phyloP scores from a whole-genome alignment of 2,113 vertebrate genomes.

The Crocuta crocuta region DNA sequence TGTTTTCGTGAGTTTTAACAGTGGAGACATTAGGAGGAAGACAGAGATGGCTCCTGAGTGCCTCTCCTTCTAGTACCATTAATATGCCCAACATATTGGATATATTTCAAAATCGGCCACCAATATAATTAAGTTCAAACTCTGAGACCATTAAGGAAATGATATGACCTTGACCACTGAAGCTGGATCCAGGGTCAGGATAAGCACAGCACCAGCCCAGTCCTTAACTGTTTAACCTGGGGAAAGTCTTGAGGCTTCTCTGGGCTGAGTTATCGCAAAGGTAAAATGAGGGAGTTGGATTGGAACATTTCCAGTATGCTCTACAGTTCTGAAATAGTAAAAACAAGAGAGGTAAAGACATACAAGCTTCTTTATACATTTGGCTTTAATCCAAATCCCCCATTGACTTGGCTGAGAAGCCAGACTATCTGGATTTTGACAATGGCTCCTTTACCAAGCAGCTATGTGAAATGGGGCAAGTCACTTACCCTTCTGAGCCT shows the following conservation, averaged over 20 bases:
- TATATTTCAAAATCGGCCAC: background rate
- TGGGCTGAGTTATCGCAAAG: background rate
- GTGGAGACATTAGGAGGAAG: background rate
- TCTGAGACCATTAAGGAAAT: background rate
- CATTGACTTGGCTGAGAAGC: background rate
- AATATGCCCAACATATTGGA: background rate
- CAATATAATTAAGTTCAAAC: background rate
- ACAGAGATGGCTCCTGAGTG: conserved; percentile 10
- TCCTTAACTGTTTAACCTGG: background rate
- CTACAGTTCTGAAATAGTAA: background rate
- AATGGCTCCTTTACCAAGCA: background rate
- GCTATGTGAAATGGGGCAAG: background rate
- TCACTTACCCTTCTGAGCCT: background rate
- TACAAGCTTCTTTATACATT: background rate
- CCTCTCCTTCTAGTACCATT: background rate
- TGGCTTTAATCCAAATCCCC: background rate
- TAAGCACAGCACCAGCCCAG: background rate
- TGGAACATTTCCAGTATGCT: background rate
- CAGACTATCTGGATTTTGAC: background rate
- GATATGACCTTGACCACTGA: too few relatives aligned
- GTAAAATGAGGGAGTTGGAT: background rate
- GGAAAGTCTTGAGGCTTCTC: background rate
- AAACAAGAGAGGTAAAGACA: background rate
- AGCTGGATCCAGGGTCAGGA: background rate
- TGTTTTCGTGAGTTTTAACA: background rate